A percentile compares a stretch with the other conserved stretches of the same genome.
These are phyloP conservation scores for Tachypleus tridentatus DNA, from an alignment of 1,140 invertebrate species.

Conservation along the genomic window DNA sequence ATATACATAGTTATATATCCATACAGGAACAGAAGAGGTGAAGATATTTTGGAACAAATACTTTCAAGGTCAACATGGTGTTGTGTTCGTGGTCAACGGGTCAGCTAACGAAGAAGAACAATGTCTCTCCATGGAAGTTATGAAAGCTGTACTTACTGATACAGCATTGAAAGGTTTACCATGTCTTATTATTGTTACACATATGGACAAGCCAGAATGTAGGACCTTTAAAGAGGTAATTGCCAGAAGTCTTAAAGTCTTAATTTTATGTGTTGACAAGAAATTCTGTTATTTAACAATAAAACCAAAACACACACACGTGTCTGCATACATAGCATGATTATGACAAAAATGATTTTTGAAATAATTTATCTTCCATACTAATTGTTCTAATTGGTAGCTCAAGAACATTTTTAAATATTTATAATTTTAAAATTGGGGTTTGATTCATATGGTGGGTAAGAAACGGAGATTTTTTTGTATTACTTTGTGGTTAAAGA, in stretches of 20 bases:
- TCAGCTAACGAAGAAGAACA: conserved; percentile 14
- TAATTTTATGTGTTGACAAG: too few relatives aligned
- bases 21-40: too few relatives aligned
- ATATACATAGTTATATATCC: too few relatives aligned
- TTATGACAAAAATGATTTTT: not conserved
- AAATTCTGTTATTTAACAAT: too few relatives aligned
- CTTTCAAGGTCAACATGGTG: conserved; percentile 23
- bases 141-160: conserved; percentile 16
- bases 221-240: conserved; percentile 15
- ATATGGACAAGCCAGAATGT: conserved; percentile 14
- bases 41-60: conserved; percentile 24
- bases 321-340: not conserved
- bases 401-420: too few relatives aligned
- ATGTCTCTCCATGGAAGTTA: conserved; percentile 16
- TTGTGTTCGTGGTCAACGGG: conserved; percentile 23
- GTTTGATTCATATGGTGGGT: too few relatives aligned
- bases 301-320: not conserved
- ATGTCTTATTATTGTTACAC: conserved; percentile 23
- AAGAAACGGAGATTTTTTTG: too few relatives aligned
- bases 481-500: too few relatives aligned
- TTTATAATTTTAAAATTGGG: too few relatives aligned
- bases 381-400: not conserved
- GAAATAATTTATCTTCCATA: not conserved
- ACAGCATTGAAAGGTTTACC: conserved; percentile 21
- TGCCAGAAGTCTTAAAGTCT: not conserved